Conservation (phyloP, 1,140 invertebrate species). For the Drosophila pachea region DNA sequence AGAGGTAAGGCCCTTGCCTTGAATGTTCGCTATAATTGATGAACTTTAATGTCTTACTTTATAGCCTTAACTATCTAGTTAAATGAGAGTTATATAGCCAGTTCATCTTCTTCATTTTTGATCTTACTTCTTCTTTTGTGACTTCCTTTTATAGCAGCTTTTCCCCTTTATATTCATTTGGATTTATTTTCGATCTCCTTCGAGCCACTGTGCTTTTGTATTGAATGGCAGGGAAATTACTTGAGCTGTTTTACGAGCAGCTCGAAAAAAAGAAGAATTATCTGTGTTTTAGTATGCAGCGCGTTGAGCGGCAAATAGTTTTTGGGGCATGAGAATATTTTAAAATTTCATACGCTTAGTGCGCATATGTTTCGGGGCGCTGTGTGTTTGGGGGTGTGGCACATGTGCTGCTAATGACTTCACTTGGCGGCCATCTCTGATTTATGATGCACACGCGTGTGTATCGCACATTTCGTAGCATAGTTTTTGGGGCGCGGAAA, state of each 20-base stretch:
- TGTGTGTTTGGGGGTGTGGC: constrained; percentile 26
- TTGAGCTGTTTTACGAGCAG: constrained; percentile 40
- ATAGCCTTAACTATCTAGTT: no score
- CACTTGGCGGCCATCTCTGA: constrained; percentile 46
- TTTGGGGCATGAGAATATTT: constrained; percentile 60
- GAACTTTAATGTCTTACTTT: no score
- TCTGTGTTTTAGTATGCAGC: constrained; percentile 56
- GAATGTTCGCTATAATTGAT: no score
- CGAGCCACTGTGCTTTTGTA: constrained; percentile 37
- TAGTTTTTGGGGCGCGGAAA: constrained; percentile 22
- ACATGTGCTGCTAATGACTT: constrained; percentile 64
- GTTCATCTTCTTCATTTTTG: no score
- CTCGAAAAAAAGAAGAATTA: constrained; percentile 32
- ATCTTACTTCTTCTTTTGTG: no score
- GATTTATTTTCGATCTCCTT: no score
- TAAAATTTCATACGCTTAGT: constrained; percentile 55
- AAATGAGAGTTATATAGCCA: no score
- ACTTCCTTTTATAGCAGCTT: no score
- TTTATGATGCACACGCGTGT: constrained; percentile 55
- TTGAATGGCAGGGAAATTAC: constrained; percentile 51
- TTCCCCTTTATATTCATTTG: background rate
- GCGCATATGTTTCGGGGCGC: constrained; percentile 16
- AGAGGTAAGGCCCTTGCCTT: no score
- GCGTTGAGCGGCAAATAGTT: constrained; percentile 66
- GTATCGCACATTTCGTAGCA: constrained; percentile 40